These are phyloP conservation scores for Pantelozetes paolii DNA, from an alignment of 2,888 invertebrate genomes.

Conservation along the genomic window DNA sequence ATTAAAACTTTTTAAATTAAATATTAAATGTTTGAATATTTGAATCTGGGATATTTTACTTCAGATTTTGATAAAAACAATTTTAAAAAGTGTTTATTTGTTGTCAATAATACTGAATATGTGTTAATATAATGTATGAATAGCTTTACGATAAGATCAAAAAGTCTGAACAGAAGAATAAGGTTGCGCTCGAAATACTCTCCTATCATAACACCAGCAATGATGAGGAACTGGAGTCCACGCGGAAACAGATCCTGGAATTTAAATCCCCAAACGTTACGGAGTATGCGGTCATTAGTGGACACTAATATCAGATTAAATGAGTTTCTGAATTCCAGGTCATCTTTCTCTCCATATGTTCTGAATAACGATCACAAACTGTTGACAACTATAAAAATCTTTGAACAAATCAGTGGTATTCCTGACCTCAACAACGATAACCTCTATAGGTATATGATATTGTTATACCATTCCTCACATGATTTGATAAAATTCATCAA, in stretches of 20 bases:
- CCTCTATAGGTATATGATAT: slow-evolving; percentile 4
- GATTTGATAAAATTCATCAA: background rate
- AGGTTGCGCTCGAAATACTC: slow-evolving; percentile 71
- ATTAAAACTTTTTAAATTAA: background rate
- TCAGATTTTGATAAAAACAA: too few species aligned
- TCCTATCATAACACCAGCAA: slow-evolving; percentile 76
- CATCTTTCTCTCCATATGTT: slow-evolving; percentile 7
- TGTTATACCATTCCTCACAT: too few species aligned
- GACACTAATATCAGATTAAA: too few species aligned
- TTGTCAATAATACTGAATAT: too few species aligned
- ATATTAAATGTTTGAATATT: background rate
- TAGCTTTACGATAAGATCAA: slow-evolving; percentile 72
- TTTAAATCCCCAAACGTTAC: slow-evolving; percentile 3
- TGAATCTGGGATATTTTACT: too few species aligned
- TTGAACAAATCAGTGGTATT: slow-evolving; percentile 3
- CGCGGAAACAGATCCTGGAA: slow-evolving; percentile 8
- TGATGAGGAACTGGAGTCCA: slow-evolving; percentile 61
- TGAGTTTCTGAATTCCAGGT: background rate
- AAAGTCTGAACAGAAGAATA: slow-evolving; percentile 74
- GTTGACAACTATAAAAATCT: slow-evolving; percentile 23
- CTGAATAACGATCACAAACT: slow-evolving; percentile 21
- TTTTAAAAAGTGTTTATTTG: too few species aligned
- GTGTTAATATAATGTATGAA: background rate
- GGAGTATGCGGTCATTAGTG: background rate
- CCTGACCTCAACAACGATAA: slow-evolving; percentile 3